Conservation (phyloP, 1,140 invertebrate genomes). For the Copidosoma floridanum region DNA sequence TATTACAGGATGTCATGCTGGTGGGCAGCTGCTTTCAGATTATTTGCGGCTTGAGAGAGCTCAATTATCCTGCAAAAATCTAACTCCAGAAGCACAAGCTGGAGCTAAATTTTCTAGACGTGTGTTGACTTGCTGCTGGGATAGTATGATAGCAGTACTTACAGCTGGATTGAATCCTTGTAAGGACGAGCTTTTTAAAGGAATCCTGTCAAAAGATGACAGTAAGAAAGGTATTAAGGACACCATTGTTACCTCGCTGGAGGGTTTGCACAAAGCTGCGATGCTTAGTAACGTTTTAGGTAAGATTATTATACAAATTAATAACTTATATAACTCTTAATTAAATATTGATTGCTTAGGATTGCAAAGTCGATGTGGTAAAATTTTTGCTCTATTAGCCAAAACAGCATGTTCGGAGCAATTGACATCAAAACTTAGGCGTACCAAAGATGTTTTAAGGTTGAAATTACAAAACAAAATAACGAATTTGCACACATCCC, state of each 20-base stretch:
- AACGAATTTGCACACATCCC: slow-evolving; percentile 75
- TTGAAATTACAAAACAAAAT: slow-evolving; percentile 58
- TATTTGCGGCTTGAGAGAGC: slow-evolving; percentile 79
- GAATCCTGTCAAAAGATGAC: slow-evolving; percentile 54
- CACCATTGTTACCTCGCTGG: slow-evolving; percentile 74
- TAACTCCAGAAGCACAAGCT: slow-evolving; percentile 68
- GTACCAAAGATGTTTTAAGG: slow-evolving; percentile 52
- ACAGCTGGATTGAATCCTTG: slow-evolving; percentile 68
- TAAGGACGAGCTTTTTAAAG: slow-evolving; percentile 50
- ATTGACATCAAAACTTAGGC: slow-evolving; percentile 53
- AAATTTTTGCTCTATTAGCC: slow-evolving; percentile 76
- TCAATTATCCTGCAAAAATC: slow-evolving; percentile 62
- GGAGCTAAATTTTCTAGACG: slow-evolving; percentile 65
- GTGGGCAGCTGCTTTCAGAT: slow-evolving; percentile 77
- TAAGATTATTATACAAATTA: slow-evolving; percentile 22
- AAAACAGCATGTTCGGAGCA: slow-evolving; percentile 72
- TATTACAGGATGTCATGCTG: slow-evolving; percentile 65
- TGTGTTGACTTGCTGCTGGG: slow-evolving; percentile 89
- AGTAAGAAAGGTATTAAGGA: slow-evolving; percentile 65
- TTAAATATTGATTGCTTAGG: slow-evolving; percentile 57
- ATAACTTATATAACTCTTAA: background rate
- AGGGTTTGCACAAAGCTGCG: slow-evolving; percentile 83
- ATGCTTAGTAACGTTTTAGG: slow-evolving; percentile 72
- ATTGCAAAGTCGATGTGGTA: slow-evolving; percentile 80
- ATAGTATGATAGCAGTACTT: slow-evolving; percentile 83